A percentile compares a stretch with the other conserved stretches of the same genome.
phyloP scores from a whole-genome alignment of 2,888 invertebrate genomes.

The Himalopsyche kuldschensis region DNA sequence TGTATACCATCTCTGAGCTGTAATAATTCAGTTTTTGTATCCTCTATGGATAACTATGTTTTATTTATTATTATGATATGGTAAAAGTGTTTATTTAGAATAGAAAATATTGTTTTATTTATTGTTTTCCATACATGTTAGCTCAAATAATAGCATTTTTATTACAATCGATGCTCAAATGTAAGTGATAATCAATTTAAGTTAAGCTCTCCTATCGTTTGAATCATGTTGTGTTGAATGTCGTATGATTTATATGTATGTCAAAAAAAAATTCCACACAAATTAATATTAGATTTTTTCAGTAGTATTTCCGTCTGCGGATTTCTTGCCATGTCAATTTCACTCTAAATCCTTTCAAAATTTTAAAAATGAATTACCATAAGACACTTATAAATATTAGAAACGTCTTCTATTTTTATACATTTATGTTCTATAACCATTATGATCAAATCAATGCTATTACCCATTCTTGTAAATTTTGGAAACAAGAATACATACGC shows the following conservation, averaged over 20 bases:
- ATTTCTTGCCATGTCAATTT: background rate
- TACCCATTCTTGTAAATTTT: too few relatives aligned
- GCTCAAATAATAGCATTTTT: conserved; percentile 8
- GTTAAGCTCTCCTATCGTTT: background rate
- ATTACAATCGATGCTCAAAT: conserved; percentile 15
- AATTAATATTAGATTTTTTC: background rate
- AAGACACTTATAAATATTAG: background rate
- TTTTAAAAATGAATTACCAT: background rate
- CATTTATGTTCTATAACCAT: background rate
- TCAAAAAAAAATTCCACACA: background rate
- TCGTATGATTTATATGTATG: too few relatives aligned
- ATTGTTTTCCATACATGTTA: background rate
- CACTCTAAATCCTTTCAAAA: background rate
- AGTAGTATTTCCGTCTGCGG: background rate
- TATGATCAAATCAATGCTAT: background rate
- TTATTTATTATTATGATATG: background rate
- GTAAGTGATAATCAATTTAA: conserved; percentile 15
- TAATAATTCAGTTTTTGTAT: background rate
- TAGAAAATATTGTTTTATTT: background rate
- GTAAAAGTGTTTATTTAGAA: background rate
- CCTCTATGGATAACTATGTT: background rate
- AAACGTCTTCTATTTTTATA: background rate
- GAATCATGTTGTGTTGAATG: background rate
- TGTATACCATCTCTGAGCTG: too few relatives aligned
- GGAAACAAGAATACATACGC: too few relatives aligned